A percentile compares a stretch with the other conserved stretches of the same genome.
Evolutionary conservation across 2,888 invertebrate genomes (phyloP).

Genomic region (Dione vanillae): DNA sequence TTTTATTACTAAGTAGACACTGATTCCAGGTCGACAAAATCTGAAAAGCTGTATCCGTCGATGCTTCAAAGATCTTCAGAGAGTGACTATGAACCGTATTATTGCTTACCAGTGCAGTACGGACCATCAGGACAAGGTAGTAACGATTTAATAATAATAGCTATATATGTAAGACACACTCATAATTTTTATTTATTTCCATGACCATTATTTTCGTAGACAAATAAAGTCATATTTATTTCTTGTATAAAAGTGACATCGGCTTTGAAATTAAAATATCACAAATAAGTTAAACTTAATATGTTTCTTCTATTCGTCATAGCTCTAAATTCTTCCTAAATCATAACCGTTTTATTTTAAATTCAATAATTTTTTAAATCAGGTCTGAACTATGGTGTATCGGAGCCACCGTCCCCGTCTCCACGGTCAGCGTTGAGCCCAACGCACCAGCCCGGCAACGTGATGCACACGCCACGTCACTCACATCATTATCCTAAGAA

Average conservation of each 20-base stretch:
- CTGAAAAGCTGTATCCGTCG: constrained; percentile 96
- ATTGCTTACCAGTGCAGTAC: constrained; percentile 90
- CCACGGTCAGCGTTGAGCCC: constrained; percentile 80
- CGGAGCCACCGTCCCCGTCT: constrained; percentile 80
- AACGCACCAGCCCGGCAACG: constrained; percentile 76
- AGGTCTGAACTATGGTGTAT: constrained; percentile 80
- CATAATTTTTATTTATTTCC: no score
- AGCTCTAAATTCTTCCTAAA: no score
- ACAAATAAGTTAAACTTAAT: no score
- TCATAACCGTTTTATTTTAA: neutral
- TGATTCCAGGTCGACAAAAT: constrained; percentile 93
- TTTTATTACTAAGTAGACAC: constrained; percentile 13
- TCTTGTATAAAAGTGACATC: no score
- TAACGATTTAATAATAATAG: no score
- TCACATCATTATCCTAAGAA: constrained; percentile 87
- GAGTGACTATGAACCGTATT: constrained; percentile 94
- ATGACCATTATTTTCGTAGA: no score
- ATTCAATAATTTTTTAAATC: neutral
- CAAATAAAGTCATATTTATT: no score
- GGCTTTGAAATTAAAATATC: no score
- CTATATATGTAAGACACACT: no score
- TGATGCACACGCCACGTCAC: constrained; percentile 80
- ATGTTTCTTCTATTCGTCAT: no score
- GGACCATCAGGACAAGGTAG: constrained; percentile 86
- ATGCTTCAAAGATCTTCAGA: constrained; percentile 93